A percentile compares a stretch with the other conserved stretches of the same genome.
phyloP scores from a whole-genome alignment of 2,888 invertebrate genomes.

The Pseudococcus jackbeardsleyi region DNA sequence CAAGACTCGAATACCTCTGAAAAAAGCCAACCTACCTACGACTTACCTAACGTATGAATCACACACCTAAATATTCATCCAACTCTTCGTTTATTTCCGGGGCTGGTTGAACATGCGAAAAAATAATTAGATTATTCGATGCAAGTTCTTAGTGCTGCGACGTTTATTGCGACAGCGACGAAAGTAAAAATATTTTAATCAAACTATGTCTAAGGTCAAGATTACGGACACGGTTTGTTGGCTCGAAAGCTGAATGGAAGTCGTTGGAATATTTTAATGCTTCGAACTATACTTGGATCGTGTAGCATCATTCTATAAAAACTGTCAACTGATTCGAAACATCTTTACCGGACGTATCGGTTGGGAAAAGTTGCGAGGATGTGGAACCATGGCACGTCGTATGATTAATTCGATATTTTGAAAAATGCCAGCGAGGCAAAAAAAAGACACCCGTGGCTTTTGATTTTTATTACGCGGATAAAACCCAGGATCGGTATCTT shows the following conservation, averaged over 20 bases:
- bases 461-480: constrained; percentile 22
- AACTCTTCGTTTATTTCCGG: neutral
- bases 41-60: constrained; percentile 1
- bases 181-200: constrained; percentile 24
- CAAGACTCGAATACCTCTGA: neutral
- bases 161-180: neutral
- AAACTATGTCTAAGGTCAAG: constrained; percentile 24
- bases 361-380: neutral
- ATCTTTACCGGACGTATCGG: neutral
- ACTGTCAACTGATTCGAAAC: constrained; percentile 6
- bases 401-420: constrained; percentile 41
- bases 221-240: constrained; percentile 27
- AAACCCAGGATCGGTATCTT: constrained; percentile 14
- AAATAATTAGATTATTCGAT: neutral
- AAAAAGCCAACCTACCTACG: neutral
- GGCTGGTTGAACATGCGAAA: neutral
- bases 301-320: neutral
- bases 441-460: constrained; percentile 12
- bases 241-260: constrained; percentile 27
- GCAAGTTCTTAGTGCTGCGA: neutral
- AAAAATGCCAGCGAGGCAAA: neutral
- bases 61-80: neutral
- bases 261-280: neutral
- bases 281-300: neutral
- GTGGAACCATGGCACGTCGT: neutral